These are phyloP conservation scores for Keiferia lycopersicella DNA, from an alignment of 2,888 invertebrate species.

Conservation along the genomic window DNA sequence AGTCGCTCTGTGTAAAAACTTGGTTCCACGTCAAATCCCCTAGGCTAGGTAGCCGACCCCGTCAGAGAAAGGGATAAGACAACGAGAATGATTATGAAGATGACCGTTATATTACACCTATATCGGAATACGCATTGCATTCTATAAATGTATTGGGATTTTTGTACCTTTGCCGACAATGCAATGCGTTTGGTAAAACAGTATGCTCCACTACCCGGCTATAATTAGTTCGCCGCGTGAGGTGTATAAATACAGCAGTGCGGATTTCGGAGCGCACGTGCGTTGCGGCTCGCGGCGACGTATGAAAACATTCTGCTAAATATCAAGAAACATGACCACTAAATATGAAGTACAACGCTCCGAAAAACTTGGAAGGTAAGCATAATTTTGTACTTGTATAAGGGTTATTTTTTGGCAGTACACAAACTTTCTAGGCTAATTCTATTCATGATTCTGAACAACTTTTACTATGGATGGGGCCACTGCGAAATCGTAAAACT, in stretches of 20 bases:
- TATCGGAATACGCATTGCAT: background rate
- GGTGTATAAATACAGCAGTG: slow-evolving; percentile 24
- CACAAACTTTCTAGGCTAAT: too few species aligned
- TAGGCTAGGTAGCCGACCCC: too few species aligned
- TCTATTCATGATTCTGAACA: too few species aligned
- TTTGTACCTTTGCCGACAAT: background rate
- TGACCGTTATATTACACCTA: too few species aligned
- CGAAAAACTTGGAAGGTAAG: slow-evolving; percentile 67
- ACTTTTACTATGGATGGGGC: too few species aligned
- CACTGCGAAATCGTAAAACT: too few species aligned
- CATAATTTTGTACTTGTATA: background rate
- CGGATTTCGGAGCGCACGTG: slow-evolving; percentile 20
- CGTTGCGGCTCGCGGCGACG: background rate
- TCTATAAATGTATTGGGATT: too few species aligned
- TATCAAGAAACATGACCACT: slow-evolving; percentile 45
- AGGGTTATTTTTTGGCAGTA: too few species aligned
- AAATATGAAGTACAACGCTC: slow-evolving; percentile 58
- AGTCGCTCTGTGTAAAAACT: too few species aligned
- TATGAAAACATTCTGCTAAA: background rate
- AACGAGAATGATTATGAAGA: too few species aligned
- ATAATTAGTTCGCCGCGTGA: slow-evolving; percentile 19
- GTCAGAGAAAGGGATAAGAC: too few species aligned
- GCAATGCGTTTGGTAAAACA: background rate
- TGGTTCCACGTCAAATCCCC: too few species aligned
- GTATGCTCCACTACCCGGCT: background rate